A percentile compares a stretch with the other conserved stretches of the same genome.
Evolutionary conservation across 2,888 invertebrate species (phyloP).

Genomic region (Drosophila meridionalis): DNA sequence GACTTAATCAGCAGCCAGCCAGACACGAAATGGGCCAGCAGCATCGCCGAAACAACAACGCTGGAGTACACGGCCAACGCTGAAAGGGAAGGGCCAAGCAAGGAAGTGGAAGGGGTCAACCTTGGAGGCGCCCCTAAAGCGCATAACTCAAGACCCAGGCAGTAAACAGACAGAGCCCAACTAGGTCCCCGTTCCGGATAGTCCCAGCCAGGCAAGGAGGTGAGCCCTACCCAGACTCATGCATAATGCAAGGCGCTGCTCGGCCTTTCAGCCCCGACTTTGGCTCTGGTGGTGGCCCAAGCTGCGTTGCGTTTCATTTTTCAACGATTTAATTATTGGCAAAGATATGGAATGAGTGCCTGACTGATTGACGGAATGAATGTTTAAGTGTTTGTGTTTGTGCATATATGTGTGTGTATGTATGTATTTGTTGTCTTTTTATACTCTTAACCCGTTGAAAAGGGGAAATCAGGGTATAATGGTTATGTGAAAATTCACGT

Average conservation of each 20-base stretch:
- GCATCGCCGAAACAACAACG: neutral
- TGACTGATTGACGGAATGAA: conserved; percentile 26
- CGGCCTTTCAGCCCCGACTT: conserved; percentile 37
- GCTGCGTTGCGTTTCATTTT: conserved; percentile 67
- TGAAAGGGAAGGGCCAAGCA: conserved; percentile 1
- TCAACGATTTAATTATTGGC: conserved; percentile 80
- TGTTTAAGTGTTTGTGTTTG: conserved; percentile 17
- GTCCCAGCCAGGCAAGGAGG: neutral
- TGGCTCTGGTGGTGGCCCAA: conserved; percentile 68
- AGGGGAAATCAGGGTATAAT: too few species aligned
- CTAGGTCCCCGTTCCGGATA: conserved; percentile 23
- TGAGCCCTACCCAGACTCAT: conserved; percentile 53
- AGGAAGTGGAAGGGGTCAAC: conserved; percentile 38
- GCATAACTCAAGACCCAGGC: conserved; percentile 66
- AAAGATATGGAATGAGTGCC: conserved; percentile 70
- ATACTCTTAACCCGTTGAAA: too few species aligned
- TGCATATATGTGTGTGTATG: neutral
- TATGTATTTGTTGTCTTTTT: neutral
- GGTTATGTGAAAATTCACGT: too few species aligned
- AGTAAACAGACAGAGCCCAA: conserved; percentile 7
- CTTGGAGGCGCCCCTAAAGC: conserved; percentile 75
- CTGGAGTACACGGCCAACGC: conserved; percentile 5
- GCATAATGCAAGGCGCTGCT: conserved; percentile 69
- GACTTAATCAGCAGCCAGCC: conserved; percentile 65
- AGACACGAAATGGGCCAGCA: conserved; percentile 6